Percentiles rank a stretch among this genome's conserved stretches.
These are phyloP conservation scores for Clepsis dumicolana DNA, from an alignment of 2,888 invertebrate species.

Conservation along the genomic window DNA sequence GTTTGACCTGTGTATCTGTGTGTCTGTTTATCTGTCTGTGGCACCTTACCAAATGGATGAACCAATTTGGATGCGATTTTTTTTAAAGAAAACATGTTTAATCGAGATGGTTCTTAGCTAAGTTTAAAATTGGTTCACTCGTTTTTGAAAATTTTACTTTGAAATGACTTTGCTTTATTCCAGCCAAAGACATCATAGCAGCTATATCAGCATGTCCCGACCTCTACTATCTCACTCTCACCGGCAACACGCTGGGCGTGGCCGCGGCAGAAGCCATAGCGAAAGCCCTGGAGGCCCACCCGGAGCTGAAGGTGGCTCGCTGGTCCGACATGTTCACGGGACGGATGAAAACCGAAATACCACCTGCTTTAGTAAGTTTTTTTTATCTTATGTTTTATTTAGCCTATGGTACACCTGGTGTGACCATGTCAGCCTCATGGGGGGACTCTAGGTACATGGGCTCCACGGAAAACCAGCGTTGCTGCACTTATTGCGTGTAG, in stretches of 20 bases:
- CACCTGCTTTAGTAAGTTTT: constrained; percentile 91
- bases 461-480: no score
- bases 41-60: no score
- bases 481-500: no score
- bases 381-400: background rate
- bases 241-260: constrained; percentile 97
- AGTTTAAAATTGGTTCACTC: no score
- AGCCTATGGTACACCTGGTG: no score
- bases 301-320: constrained; percentile 91
- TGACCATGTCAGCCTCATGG: background rate
- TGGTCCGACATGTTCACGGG: constrained; percentile 99
- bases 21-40: no score
- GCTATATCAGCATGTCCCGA: constrained; percentile 90
- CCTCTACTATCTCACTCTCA: constrained; percentile 91
- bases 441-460: no score
- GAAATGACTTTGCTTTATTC: constrained; percentile 47
- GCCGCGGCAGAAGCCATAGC: constrained; percentile 95
- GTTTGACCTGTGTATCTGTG: no score
- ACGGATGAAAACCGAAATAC: constrained; percentile 97
- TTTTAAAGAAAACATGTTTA: no score
- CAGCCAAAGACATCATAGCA: constrained; percentile 91
- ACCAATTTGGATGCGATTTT: no score
- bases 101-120: no score
- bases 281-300: constrained; percentile 91
- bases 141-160: no score